Evolutionary conservation across 2,888 invertebrate species (phyloP).

Genomic region (Drosophila gaucha): DNA sequence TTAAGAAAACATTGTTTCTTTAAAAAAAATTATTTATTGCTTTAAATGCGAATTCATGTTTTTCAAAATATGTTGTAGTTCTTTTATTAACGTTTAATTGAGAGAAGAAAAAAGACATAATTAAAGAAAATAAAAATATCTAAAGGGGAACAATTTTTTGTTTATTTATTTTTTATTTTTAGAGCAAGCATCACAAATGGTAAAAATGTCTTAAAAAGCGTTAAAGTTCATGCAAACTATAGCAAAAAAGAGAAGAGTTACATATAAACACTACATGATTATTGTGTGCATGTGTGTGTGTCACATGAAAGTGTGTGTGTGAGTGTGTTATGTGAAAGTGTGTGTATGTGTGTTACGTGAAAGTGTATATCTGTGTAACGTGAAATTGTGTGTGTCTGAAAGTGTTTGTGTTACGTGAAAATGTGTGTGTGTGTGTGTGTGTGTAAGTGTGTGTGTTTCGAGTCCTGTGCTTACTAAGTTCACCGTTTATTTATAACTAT

Average conservation of each 20-base stretch:
- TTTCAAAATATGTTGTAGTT: constrained; percentile 84
- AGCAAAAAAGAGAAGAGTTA: constrained; percentile 10
- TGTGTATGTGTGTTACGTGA: not conserved
- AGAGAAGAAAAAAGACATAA: not conserved
- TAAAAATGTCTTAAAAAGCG: constrained; percentile 25
- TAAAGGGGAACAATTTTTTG: constrained; percentile 14
- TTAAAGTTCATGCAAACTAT: constrained; percentile 48
- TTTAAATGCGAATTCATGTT: constrained; percentile 73
- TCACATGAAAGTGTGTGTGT: not conserved
- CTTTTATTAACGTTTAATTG: constrained; percentile 54
- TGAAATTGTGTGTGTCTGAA: not conserved
- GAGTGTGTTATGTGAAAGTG: not conserved
- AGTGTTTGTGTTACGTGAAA: not conserved
- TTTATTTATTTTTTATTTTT: not conserved
- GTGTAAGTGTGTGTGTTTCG: not conserved
- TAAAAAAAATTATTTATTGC: constrained; percentile 21
- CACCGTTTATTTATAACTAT: not conserved
- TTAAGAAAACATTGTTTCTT: constrained; percentile 10
- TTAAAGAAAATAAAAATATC: not conserved
- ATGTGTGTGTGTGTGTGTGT: not conserved
- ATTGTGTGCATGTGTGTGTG: not conserved
- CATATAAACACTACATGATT: constrained; percentile 25
- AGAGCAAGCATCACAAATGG: constrained; percentile 29
- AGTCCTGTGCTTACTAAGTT: constrained; percentile 1
- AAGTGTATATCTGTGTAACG: not conserved